Evolutionary conservation across 2,888 invertebrate species (phyloP), one percentile per base, ranked within the genome.

Genomic region (Ceratothoa steindachneri): DNA sequence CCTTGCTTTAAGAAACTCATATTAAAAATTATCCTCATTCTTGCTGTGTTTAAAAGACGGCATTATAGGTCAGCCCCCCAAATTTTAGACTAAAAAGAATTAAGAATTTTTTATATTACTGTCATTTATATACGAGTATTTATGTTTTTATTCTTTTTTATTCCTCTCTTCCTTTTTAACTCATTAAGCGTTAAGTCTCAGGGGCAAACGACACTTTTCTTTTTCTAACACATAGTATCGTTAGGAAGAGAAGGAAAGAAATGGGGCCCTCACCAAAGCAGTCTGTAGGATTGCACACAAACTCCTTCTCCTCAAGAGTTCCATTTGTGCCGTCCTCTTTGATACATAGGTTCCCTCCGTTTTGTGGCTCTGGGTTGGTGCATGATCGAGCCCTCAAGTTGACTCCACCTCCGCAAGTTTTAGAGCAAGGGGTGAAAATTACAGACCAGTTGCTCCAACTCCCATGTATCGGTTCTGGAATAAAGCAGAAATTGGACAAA

Each of bases 361-460:
- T 81, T 64, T 81, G 80, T 4, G 81, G 81, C 5, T 68, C 55
- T 4, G 82, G 82, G 69, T 82, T 81, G 19, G 80, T 80, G 74
- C 82, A 82, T 0, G 81, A 80, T 27, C 82, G 74, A 12, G 80
- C 77, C 30, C 72, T 72, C 12, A 53, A 72, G 60, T 69, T 69
- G 1, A 67, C 53, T 0, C 82, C 82, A 19, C 81, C 81, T n/a
- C 81, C 82, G 67, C 82, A 82, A 3, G 79, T 74, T 24, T 73
- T 77, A n/a, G 77, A 77, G 66, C 82, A 82, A 0, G 64, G 71
- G 9, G 80, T 73, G 5, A 70, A 67, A 1, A 81, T 70, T 64
- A 72, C 69, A 4, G 82, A 81, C 82, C 82, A 82, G 0, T 74
- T 72, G 4, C 80, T 81, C 82, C 82, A 82, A 9, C 77, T 77